Evolutionary conservation across 1,140 invertebrate genomes (phyloP).

Genomic region (Zophobas morio): DNA sequence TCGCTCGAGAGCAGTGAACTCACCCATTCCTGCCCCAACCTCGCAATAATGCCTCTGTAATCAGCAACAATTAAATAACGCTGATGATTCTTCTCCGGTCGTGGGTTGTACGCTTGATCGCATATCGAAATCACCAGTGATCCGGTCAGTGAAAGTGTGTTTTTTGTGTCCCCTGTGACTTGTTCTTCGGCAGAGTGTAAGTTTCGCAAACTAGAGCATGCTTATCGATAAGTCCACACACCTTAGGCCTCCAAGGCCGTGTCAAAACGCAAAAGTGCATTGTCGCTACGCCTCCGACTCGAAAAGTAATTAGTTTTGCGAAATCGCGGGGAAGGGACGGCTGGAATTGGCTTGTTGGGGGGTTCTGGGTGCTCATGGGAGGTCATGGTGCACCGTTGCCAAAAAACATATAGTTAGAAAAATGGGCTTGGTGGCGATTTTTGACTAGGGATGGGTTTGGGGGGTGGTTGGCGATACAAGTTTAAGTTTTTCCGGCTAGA

Average conservation of each 20-base stretch:
- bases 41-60: slow-evolving; percentile 20
- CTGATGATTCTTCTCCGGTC: slow-evolving; percentile 26
- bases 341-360: too few relatives aligned
- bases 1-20: slow-evolving; percentile 29
- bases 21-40: not conserved
- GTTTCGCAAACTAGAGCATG: not conserved
- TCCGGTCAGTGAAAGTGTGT: slow-evolving; percentile 23
- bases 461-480: too few relatives aligned
- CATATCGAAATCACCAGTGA: slow-evolving; percentile 20
- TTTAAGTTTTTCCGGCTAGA: too few relatives aligned
- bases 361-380: too few relatives aligned
- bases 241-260: not conserved
- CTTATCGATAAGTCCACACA: not conserved
- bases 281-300: too few relatives aligned
- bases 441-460: too few relatives aligned
- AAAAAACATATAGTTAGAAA: too few relatives aligned
- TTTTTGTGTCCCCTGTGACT: slow-evolving; percentile 28
- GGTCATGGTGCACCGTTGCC: too few relatives aligned
- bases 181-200: slow-evolving; percentile 6
- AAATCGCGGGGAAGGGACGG: too few relatives aligned
- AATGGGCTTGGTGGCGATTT: too few relatives aligned
- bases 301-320: too few relatives aligned
- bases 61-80: slow-evolving; percentile 12
- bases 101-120: slow-evolving; percentile 26
- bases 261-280: too few relatives aligned